A percentile compares a stretch with the other conserved stretches of the same genome.
phyloP scores from a whole-genome alignment of 2,113 vertebrate species.

The Choloepus hoffmanni region DNA sequence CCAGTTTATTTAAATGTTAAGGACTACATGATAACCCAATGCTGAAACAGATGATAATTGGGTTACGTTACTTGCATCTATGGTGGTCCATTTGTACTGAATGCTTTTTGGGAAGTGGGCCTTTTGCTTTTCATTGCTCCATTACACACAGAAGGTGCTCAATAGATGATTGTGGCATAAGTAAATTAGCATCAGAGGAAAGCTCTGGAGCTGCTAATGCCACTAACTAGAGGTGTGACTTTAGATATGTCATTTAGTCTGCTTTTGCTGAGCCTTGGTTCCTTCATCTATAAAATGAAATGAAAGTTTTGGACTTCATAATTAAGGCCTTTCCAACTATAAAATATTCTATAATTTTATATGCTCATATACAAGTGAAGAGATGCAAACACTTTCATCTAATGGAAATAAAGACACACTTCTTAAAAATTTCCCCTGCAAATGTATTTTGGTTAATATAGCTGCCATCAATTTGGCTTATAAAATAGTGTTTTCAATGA shows the following conservation, averaged over 20 bases:
- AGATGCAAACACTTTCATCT: constrained; percentile 58
- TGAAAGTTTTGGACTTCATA: constrained; percentile 69
- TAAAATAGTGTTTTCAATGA: constrained; percentile 81
- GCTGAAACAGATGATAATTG: neutral
- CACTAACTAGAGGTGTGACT: constrained; percentile 17
- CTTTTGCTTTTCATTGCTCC: neutral
- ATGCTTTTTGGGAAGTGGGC: neutral
- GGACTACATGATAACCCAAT: neutral
- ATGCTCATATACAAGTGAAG: constrained; percentile 63
- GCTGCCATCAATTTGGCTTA: constrained; percentile 73
- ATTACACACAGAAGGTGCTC: neutral
- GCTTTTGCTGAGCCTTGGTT: neutral
- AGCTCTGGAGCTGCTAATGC: neutral
- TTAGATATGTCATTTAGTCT: constrained; percentile 62
- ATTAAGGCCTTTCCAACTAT: constrained; percentile 72
- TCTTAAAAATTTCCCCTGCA: constrained; percentile 77
- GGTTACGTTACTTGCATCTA: neutral
- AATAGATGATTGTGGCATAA: constrained; percentile 17
- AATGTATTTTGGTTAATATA: constrained; percentile 81
- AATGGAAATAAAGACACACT: constrained; percentile 75
- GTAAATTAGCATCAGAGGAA: constrained; percentile 23
- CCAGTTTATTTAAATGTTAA: neutral
- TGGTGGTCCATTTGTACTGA: neutral
- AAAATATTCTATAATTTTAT: constrained; percentile 75
- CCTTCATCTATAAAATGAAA: constrained; percentile 53